Conservation (phyloP, 2,797 vertebrate genomes). For the Muscicapa comitata region DNA sequence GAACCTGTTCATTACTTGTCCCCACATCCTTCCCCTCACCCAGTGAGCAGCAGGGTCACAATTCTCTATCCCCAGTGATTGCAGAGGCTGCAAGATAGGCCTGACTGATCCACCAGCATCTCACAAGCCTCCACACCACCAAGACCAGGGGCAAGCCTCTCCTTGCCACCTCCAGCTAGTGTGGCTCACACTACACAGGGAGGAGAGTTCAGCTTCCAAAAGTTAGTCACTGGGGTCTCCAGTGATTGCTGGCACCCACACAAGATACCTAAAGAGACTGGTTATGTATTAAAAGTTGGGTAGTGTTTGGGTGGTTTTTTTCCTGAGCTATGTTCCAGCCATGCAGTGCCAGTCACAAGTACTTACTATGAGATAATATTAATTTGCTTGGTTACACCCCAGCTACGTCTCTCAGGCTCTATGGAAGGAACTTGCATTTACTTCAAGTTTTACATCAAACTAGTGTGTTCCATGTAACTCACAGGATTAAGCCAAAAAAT, state of each 20-base stretch:
- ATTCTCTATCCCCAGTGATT: background rate
- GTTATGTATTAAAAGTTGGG: background rate
- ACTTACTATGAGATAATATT: background rate
- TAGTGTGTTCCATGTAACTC: background rate
- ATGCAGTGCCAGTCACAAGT: background rate
- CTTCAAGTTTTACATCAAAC: background rate
- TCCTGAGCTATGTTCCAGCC: background rate
- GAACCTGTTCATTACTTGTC: background rate
- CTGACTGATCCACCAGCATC: background rate
- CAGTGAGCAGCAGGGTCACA: background rate
- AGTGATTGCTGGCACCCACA: background rate
- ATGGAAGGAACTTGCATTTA: background rate
- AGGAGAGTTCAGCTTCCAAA: background rate
- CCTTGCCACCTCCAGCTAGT: background rate
- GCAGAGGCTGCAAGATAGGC: background rate
- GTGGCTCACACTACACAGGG: background rate
- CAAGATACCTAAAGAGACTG: background rate
- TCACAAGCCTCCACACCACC: background rate
- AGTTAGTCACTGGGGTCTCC: background rate
- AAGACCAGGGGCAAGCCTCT: background rate
- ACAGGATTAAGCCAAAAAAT: background rate
- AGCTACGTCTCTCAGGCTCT: background rate
- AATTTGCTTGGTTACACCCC: background rate
- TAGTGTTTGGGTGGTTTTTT: rapidly evolving
- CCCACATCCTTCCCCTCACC: background rate